phyloP scores from a whole-genome alignment of 2,888 invertebrate genomes.

The Amblyjoppa proteus region DNA sequence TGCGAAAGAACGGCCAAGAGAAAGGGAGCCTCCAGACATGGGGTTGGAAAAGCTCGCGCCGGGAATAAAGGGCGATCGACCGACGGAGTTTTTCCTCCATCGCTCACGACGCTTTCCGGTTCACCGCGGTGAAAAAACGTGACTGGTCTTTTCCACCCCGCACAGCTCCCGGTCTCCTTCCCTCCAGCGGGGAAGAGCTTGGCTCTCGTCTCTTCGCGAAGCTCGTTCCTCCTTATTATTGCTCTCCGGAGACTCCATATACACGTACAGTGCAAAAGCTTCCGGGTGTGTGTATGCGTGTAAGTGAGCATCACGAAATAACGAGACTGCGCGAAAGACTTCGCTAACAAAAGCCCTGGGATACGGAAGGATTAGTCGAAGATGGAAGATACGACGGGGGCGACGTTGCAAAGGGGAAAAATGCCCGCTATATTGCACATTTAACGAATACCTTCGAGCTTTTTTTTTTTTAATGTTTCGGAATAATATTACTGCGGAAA shows the following conservation, averaged over 20 bases:
- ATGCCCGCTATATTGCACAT: constrained; percentile 14
- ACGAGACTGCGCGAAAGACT: constrained; percentile 53
- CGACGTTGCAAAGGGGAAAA: constrained; percentile 17
- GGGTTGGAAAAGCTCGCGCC: constrained; percentile 15
- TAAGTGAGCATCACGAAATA: constrained; percentile 37
- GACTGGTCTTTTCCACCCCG: constrained; percentile 33
- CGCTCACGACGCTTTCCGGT: constrained; percentile 41
- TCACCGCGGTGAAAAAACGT: constrained; percentile 50
- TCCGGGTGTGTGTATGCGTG: constrained; percentile 3
- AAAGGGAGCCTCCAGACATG: constrained; percentile 5
- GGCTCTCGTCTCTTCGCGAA: constrained; percentile 22
- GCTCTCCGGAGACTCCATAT: constrained; percentile 48
- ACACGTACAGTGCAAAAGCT: constrained; percentile 34
- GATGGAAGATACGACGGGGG: constrained; percentile 44
- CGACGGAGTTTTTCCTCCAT: constrained; percentile 48
- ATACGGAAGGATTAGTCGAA: constrained; percentile 45
- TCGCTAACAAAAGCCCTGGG: constrained; percentile 42
- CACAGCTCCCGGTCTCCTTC: neutral
- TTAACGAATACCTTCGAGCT: constrained; percentile 19
- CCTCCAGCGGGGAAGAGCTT: neutral
- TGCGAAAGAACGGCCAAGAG: constrained; percentile 2
- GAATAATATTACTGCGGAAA: neutral
- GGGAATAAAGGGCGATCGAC: constrained; percentile 34
- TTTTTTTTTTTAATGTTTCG: neutral
- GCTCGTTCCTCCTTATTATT: constrained; percentile 47